Conservation (phyloP, 2,888 invertebrate species). For the Syrista parreyssii region DNA sequence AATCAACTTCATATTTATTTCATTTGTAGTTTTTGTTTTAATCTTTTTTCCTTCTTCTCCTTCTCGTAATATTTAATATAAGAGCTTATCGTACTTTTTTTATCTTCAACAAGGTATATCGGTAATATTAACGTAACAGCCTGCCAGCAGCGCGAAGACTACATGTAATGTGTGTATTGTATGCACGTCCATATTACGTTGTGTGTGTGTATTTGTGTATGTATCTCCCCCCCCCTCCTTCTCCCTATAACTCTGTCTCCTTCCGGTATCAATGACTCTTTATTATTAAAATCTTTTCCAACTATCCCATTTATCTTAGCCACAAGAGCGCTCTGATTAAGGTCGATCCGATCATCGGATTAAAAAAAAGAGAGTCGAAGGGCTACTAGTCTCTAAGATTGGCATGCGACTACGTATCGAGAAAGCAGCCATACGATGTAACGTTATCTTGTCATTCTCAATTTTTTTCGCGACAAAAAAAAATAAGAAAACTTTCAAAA, state of each 20-base stretch:
- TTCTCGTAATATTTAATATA: constrained; percentile 51
- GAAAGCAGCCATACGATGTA: too few relatives aligned
- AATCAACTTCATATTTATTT: constrained; percentile 43
- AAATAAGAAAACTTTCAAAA: too few relatives aligned
- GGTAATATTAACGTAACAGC: constrained; percentile 64
- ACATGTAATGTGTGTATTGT: constrained; percentile 24
- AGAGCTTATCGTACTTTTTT: constrained; percentile 55
- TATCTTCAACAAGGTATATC: constrained; percentile 63
- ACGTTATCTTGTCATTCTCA: too few relatives aligned
- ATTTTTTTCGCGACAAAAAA: too few relatives aligned
- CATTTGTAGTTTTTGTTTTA: constrained; percentile 48
- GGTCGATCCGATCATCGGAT: too few relatives aligned
- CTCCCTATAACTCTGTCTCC: constrained; percentile 3
- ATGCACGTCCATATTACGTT: background rate
- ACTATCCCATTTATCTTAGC: too few relatives aligned
- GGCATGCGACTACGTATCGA: too few relatives aligned
- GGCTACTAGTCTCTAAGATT: too few relatives aligned
- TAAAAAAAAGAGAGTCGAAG: too few relatives aligned
- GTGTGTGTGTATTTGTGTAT: background rate
- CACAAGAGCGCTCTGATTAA: too few relatives aligned
- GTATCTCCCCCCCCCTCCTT: constrained; percentile 6
- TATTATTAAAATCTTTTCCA: too few relatives aligned
- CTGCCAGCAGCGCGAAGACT: constrained; percentile 64
- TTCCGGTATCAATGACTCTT: constrained; percentile 23
- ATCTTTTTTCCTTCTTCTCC: constrained; percentile 31